Base-by-base conservation (phyloP, 2,797 vertebrate species). In the Fistularia commersonii region DNA sequence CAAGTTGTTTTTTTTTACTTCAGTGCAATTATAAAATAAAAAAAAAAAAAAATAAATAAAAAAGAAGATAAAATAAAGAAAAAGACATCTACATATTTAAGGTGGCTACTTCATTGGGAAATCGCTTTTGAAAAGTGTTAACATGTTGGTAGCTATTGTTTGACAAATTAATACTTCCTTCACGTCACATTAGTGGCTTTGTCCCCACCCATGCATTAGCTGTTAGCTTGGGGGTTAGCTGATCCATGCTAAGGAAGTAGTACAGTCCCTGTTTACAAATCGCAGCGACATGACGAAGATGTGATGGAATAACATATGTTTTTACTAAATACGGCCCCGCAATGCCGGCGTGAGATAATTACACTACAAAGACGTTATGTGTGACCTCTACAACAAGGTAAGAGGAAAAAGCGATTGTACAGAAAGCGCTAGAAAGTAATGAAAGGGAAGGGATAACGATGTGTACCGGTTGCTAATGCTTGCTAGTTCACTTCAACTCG, bases 221-320 rank as follows among this genome's bases (percentile, higher is more conserved):
- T 6, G 1, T 43, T 69, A 71, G 72, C 75, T 14, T 45, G 59
- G 15, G 1, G 4, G 12, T 23, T 23, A 23, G 23, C 23, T 4
- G 2, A 23, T 23, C 23, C 23, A 74, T 72, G 84, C 83, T 87
- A 86, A 3, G 84, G 82, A 88, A 88, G 69, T 82, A 65, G 59
- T 49, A 44, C 6, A 23, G 23, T 54, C 51, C 43, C 8, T 58
- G 50, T 72, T 69, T 51, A 57, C 50, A 41, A 31, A 14, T 32
- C 33, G 9, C 33, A 36, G 57, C 7, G 6, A 13, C 54, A n/a
- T 59, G 68, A 42, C 48, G 8, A 12, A 0, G 43, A 42, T 54
- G 45, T 57, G 43, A 3, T 60, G 8, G 8, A 9, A 7, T 7
- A 9, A 5, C 1, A 7, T 1, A 3, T 6, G 1, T 11, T 8